Evolutionary conservation across 2,888 invertebrate genomes (phyloP).

Genomic region (Pecten maximus): DNA sequence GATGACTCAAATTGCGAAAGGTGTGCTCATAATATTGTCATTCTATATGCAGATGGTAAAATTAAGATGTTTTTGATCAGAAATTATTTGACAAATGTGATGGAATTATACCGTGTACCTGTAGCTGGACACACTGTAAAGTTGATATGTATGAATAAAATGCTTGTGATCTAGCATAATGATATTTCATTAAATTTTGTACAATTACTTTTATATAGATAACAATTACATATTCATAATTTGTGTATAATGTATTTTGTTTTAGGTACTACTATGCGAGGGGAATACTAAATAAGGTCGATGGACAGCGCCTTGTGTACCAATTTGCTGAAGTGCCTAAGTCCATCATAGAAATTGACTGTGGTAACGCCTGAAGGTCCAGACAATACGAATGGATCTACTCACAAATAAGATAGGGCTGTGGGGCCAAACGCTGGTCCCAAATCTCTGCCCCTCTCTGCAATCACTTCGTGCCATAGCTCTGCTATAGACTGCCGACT

Average conservation of each 20-base stretch:
- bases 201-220: background rate
- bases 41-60: background rate
- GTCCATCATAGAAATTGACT: constrained; percentile 98
- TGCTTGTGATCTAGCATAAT: background rate
- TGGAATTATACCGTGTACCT: background rate
- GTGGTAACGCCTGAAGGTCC: constrained; percentile 81
- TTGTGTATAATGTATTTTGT: constrained; percentile 38
- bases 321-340: constrained; percentile 99
- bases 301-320: constrained; percentile 99
- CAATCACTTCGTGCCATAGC: constrained; percentile 12
- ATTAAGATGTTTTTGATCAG: background rate
- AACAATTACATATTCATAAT: background rate
- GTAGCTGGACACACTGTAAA: background rate
- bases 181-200: background rate
- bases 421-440: background rate
- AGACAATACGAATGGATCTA: background rate
- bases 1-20: background rate
- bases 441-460: background rate
- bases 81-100: background rate
- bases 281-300: constrained; percentile 99
- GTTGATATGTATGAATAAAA: background rate
- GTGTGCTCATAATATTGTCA: background rate
- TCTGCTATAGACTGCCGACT: background rate
- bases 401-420: background rate
- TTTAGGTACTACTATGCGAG: constrained; percentile 96